Conservation (phyloP, 2,113 vertebrate species). For the Carassius gibelio region DNA sequence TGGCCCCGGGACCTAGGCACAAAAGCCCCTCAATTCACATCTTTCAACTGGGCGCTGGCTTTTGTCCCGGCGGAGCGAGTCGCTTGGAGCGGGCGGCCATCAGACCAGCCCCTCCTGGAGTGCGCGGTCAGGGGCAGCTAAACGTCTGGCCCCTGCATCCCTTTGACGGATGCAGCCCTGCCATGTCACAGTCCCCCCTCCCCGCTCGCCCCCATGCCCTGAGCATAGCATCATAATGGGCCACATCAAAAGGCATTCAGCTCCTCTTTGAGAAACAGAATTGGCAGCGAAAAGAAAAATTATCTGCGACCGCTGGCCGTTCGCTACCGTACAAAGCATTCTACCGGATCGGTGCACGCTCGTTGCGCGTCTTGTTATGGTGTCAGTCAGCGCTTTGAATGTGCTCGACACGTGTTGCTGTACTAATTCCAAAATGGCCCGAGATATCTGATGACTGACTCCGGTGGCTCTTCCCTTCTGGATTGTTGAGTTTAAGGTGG, state of each 20-base stretch:
- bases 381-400: background rate
- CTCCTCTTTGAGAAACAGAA: conserved; percentile 70
- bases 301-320: conserved; percentile 10
- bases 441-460: conserved; percentile 44
- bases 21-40: conserved; percentile 81
- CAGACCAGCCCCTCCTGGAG: conserved; percentile 79
- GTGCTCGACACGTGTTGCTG: conserved; percentile 23
- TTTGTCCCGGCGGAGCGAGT: conserved; percentile 76
- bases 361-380: background rate
- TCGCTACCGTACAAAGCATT: conserved; percentile 59
- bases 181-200: conserved; percentile 73
- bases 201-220: conserved; percentile 68
- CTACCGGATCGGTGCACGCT: conserved; percentile 5
- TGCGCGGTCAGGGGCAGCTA: conserved; percentile 78
- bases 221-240: conserved; percentile 70
- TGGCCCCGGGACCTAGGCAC: conserved; percentile 69
- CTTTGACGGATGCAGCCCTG: conserved; percentile 81
- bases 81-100: conserved; percentile 72
- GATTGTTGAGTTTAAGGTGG: conserved; percentile 68
- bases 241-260: conserved; percentile 79
- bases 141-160: conserved; percentile 76
- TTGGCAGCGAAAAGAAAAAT: conserved; percentile 60
- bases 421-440: background rate
- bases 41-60: conserved; percentile 76
- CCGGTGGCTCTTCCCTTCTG: conserved; percentile 55